phyloP scores from a whole-genome alignment of 2,113 vertebrate genomes.

The Pitta sordida region DNA sequence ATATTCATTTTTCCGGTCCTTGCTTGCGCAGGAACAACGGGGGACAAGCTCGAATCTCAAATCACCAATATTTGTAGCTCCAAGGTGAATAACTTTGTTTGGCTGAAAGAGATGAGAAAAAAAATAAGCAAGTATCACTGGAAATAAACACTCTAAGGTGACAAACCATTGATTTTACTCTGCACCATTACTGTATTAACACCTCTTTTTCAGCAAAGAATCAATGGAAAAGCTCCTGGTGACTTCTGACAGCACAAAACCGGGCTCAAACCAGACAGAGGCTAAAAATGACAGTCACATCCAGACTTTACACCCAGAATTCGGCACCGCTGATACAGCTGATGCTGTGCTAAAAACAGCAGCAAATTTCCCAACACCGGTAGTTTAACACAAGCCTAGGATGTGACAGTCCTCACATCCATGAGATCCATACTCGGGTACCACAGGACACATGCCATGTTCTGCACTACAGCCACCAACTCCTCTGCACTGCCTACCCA shows the following conservation, averaged over 20 bases:
- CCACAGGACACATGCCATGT: background rate
- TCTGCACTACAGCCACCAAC: background rate
- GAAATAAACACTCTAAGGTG: background rate
- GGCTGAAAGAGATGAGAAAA: constrained; percentile 75
- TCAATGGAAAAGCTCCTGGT: background rate
- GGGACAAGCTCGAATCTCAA: constrained; percentile 60
- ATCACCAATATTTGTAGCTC: constrained; percentile 75
- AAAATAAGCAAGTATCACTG: constrained; percentile 7
- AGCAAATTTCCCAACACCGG: accelerated
- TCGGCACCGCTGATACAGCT: accelerated
- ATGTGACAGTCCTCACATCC: background rate
- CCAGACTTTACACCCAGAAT: background rate
- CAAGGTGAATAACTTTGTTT: constrained; percentile 60
- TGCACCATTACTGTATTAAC: background rate
- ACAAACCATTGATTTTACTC: background rate
- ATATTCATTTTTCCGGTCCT: constrained; percentile 87
- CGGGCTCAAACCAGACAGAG: accelerated
- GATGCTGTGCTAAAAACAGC: accelerated
- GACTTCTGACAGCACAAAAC: background rate
- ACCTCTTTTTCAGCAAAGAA: background rate
- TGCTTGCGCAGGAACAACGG: constrained; percentile 63
- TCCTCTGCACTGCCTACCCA: background rate
- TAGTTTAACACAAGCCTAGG: background rate
- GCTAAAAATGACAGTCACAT: background rate
- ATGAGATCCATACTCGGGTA: background rate